Percentiles rank a stretch among this genome's conserved stretches.
Evolutionary conservation across 1,140 invertebrate genomes (phyloP).

Genomic region (Eurosta solidaginis): DNA sequence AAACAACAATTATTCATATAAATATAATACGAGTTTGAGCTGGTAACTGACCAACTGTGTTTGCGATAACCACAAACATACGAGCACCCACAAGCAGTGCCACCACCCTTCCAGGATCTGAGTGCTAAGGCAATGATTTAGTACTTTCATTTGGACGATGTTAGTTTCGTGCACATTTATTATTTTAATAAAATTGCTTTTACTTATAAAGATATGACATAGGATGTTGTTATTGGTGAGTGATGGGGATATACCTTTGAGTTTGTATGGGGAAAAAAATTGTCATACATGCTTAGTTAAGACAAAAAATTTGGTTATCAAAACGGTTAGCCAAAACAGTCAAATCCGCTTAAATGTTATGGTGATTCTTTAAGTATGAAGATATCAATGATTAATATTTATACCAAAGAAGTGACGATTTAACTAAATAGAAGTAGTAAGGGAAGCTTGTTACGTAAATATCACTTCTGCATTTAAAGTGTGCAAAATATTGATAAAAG

Average conservation of each 20-base stretch:
- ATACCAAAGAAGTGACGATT: background rate
- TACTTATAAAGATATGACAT: constrained; percentile 3
- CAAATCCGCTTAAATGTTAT: constrained; percentile 35
- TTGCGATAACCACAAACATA: background rate
- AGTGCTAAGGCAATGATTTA: constrained; percentile 32
- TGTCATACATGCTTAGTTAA: constrained; percentile 1
- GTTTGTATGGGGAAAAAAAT: background rate
- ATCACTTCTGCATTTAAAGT: too few relatives aligned
- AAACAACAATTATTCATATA: background rate
- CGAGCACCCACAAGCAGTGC: background rate
- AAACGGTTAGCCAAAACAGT: background rate
- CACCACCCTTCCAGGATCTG: background rate
- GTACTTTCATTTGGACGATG: constrained; percentile 23
- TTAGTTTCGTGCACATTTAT: constrained; percentile 33
- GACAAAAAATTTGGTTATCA: background rate
- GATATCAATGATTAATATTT: background rate
- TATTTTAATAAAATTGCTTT: constrained; percentile 36
- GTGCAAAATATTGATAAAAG: background rate
- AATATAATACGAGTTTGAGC: background rate
- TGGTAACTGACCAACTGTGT: background rate
- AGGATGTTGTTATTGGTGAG: background rate
- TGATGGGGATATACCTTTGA: too few relatives aligned
- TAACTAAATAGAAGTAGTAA: background rate
- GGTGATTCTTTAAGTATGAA: background rate
- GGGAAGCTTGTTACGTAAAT: background rate